Conservation (phyloP, 2,113 vertebrate genomes). For the Synchiropus splendidus region DNA sequence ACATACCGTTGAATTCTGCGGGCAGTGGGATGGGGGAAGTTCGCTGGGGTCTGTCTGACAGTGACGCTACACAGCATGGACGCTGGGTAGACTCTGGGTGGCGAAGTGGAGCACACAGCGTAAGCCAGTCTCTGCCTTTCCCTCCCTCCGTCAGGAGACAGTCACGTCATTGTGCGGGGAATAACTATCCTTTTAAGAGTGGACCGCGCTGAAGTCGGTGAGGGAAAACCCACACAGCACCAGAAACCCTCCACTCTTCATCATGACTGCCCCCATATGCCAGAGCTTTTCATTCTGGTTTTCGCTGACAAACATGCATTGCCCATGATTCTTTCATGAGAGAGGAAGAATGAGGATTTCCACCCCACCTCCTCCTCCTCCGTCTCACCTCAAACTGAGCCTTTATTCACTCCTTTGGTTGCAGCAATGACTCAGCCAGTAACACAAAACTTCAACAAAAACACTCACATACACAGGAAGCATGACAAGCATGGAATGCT, state of each 20-base stretch:
- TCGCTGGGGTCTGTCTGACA: slow-evolving; percentile 41
- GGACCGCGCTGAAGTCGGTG: slow-evolving; percentile 24
- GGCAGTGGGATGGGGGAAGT: slow-evolving; percentile 40
- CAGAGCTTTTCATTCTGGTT: slow-evolving; percentile 26
- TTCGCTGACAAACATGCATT: slow-evolving; percentile 20
- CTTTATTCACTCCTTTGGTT: slow-evolving; percentile 31
- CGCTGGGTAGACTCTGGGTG: slow-evolving; percentile 51
- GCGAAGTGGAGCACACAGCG: slow-evolving; percentile 48
- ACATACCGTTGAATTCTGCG: slow-evolving; percentile 35
- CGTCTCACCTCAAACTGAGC: slow-evolving; percentile 22
- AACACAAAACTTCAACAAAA: slow-evolving; percentile 23
- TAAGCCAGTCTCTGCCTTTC: slow-evolving; percentile 35
- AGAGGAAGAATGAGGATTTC: slow-evolving; percentile 24
- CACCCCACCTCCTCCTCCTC: slow-evolving; percentile 1
- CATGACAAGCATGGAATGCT: slow-evolving; percentile 41
- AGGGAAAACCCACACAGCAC: slow-evolving; percentile 49
- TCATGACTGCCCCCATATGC: slow-evolving; percentile 4
- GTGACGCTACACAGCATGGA: slow-evolving; percentile 46
- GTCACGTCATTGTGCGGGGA: slow-evolving; percentile 55
- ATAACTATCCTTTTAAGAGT: slow-evolving; percentile 42
- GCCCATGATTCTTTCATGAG: slow-evolving; percentile 15
- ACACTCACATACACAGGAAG: slow-evolving; percentile 27
- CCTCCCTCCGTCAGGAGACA: slow-evolving; percentile 36
- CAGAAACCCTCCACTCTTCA: slow-evolving; percentile 20
- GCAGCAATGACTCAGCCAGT: slow-evolving; percentile 54